A percentile compares a stretch with the other conserved stretches of the same genome.
Evolutionary conservation across 2,888 invertebrate species (phyloP).

Genomic region (Vandiemenella viatica): DNA sequence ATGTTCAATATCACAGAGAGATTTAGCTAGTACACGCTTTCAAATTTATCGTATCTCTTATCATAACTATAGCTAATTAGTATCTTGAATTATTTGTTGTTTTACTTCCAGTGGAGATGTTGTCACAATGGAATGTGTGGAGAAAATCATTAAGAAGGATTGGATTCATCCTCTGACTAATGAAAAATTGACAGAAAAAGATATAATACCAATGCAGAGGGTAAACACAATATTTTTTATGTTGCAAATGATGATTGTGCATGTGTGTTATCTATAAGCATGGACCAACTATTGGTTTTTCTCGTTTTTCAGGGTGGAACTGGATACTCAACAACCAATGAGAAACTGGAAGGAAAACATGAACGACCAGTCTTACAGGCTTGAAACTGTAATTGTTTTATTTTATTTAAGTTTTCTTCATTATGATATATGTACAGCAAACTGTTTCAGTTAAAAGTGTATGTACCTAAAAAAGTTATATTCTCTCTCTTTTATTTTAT

Average conservation of each 20-base stretch:
- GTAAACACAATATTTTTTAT: constrained; percentile 31
- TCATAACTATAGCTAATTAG: too few relatives aligned
- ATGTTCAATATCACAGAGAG: too few relatives aligned
- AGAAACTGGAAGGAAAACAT: constrained; percentile 66
- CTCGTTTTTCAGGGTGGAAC: constrained; percentile 66
- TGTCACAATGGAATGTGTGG: constrained; percentile 90
- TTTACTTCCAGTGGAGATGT: constrained; percentile 68
- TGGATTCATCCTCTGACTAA: constrained; percentile 89
- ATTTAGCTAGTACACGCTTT: too few relatives aligned
- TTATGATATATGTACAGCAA: too few relatives aligned
- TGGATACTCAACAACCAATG: constrained; percentile 79
- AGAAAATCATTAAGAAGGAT: constrained; percentile 90
- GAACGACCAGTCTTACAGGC: constrained; percentile 72
- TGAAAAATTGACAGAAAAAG: constrained; percentile 68
- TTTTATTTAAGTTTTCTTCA: too few relatives aligned
- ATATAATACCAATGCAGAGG: constrained; percentile 83
- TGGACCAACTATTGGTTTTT: constrained; percentile 6
- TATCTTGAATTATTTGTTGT: too few relatives aligned
- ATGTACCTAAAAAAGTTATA: too few relatives aligned
- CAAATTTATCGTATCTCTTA: too few relatives aligned
- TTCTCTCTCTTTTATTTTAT: too few relatives aligned
- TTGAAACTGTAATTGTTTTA: constrained; percentile 28
- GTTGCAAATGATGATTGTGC: background rate
- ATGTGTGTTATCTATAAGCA: background rate
- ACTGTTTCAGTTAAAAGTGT: too few relatives aligned